Conservation (phyloP, 2,888 invertebrate genomes). For the Notodonta dromedarius region DNA sequence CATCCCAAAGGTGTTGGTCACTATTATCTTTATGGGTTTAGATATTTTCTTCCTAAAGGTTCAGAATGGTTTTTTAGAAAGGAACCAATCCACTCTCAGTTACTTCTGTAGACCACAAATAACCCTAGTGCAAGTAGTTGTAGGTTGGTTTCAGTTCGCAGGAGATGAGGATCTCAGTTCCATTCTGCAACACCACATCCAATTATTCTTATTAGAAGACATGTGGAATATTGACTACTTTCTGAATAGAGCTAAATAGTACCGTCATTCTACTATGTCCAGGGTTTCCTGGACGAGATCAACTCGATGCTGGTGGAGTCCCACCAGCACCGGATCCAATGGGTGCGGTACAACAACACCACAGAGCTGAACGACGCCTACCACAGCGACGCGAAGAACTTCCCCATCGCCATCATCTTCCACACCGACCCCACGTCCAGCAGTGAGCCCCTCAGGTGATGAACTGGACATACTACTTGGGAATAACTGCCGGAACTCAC, state of each 20-base stretch:
- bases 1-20: too few species aligned
- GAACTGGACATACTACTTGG: background rate
- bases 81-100: too few species aligned
- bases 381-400: conserved; percentile 86
- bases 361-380: conserved; percentile 88
- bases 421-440: conserved; percentile 74
- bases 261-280: conserved; percentile 10
- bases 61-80: too few species aligned
- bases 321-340: conserved; percentile 84
- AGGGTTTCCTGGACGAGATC: conserved; percentile 87
- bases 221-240: too few species aligned
- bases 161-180: too few species aligned
- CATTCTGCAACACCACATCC: too few species aligned
- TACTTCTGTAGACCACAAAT: too few species aligned
- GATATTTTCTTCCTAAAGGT: too few species aligned
- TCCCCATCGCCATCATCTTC: conserved; percentile 90
- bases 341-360: conserved; percentile 86
- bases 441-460: conserved; percentile 81
- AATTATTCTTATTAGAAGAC: too few species aligned
- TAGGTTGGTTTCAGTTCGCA: too few species aligned
- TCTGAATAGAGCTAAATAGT: background rate
- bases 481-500: background rate
- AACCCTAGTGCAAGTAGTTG: too few species aligned
- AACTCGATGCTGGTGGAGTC: conserved; percentile 85
- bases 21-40: too few species aligned